Evolutionary conservation across 2,888 invertebrate species (phyloP).

Genomic region (Eledona agricola): DNA sequence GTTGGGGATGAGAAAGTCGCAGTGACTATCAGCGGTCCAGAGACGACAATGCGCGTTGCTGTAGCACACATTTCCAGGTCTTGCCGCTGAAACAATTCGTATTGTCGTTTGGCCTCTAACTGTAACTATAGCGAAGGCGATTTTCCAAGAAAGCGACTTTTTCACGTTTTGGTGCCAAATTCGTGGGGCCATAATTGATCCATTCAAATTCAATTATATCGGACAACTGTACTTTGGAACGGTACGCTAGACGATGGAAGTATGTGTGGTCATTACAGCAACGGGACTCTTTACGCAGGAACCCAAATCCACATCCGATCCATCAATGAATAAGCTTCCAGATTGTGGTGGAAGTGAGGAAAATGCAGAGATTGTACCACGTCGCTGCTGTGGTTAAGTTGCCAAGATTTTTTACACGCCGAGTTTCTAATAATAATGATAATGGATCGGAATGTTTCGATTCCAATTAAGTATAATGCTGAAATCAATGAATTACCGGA

Average conservation of each 20-base stretch:
- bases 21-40: constrained; percentile 84
- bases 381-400: too few species aligned
- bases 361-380: too few species aligned
- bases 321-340: too few species aligned
- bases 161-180: neutral
- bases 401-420: too few species aligned
- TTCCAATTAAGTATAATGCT: too few species aligned
- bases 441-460: too few species aligned
- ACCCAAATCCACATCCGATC: too few species aligned
- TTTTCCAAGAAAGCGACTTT: constrained; percentile 18
- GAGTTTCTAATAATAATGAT: too few species aligned
- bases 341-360: too few species aligned
- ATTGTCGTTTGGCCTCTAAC: constrained; percentile 18
- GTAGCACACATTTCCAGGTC: constrained; percentile 87
- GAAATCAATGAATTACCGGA: too few species aligned
- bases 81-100: constrained; percentile 76
- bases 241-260: constrained; percentile 19
- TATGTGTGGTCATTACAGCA: constrained; percentile 10
- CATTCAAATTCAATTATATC: constrained; percentile 26
- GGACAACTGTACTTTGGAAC: constrained; percentile 25
- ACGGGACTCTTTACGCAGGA: too few species aligned
- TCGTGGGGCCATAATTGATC: constrained; percentile 14
- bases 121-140: too few species aligned
- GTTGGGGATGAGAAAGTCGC: constrained; percentile 89
- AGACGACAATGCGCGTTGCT: constrained; percentile 89